Conservation (phyloP, 2,113 vertebrate species). For the Eclectus roratus region DNA sequence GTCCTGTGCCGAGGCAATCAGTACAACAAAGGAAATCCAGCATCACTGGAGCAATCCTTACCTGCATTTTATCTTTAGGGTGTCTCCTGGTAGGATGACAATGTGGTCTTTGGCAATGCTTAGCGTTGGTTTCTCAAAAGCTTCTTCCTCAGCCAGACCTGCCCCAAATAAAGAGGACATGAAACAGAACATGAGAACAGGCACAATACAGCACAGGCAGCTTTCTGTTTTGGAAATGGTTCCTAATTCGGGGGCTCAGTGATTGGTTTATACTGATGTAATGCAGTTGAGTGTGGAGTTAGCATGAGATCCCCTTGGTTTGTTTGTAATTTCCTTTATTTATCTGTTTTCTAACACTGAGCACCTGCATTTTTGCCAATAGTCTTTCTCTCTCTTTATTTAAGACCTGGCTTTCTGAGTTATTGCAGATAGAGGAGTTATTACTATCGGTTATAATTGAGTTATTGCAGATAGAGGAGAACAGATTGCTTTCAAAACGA, state of each 20-base stretch:
- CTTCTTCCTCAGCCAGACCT: conserved; percentile 55
- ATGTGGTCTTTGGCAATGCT: conserved; percentile 35
- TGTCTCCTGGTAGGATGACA: conserved; percentile 43
- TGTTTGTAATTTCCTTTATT: background rate
- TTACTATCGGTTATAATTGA: background rate
- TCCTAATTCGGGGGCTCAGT: conserved; percentile 14
- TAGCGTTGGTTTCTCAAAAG: conserved; percentile 49
- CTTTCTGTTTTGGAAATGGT: conserved; percentile 44
- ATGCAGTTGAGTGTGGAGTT: background rate
- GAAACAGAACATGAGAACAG: background rate
- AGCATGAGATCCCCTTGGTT: background rate
- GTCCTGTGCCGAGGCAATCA: background rate
- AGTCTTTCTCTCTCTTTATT: background rate
- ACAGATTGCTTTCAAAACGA: background rate
- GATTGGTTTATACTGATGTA: background rate
- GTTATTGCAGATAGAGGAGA: background rate
- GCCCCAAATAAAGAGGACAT: conserved; percentile 7
- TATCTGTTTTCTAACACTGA: background rate
- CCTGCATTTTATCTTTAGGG: conserved; percentile 70
- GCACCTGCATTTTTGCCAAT: background rate
- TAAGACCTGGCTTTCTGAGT: background rate
- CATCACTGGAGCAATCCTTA: background rate
- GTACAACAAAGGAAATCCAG: background rate
- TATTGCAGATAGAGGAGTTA: background rate
- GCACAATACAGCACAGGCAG: background rate